Evolutionary conservation across 2,797 vertebrate species (phyloP).

Genomic region (Choloepus didactylus): DNA sequence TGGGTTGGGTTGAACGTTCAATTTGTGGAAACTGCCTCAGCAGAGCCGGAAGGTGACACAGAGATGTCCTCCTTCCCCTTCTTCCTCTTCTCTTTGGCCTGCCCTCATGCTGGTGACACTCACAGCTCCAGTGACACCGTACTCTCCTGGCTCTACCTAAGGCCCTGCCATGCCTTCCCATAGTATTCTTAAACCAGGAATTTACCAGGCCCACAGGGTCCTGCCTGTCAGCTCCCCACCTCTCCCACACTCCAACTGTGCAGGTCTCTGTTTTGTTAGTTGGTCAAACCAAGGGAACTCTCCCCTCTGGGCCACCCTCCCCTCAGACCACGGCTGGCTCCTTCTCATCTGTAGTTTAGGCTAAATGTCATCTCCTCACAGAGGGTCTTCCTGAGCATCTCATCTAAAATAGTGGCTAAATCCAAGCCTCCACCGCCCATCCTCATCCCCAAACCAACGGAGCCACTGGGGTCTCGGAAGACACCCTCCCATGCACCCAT

Average conservation of each 20-base stretch:
- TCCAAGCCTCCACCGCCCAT: not conserved
- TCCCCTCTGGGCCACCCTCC: not conserved
- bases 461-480: not conserved
- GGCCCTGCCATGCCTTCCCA: not conserved
- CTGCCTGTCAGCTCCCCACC: not conserved
- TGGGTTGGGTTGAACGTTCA: not conserved
- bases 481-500: not conserved
- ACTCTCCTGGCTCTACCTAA: accelerated
- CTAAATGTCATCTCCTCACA: not conserved
- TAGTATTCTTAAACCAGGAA: accelerated
- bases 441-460: not conserved
- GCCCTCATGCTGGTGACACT: not conserved
- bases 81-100: not conserved
- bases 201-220: not conserved
- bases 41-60: not conserved
- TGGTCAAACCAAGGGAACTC: too few species aligned
- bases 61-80: not conserved
- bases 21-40: not conserved
- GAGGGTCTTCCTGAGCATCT: not conserved
- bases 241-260: accelerated
- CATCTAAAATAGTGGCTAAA: not conserved
- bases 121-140: not conserved
- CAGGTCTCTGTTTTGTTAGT: not conserved
- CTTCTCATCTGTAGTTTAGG: not conserved
- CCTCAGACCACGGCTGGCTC: not conserved